A percentile compares a stretch with the other conserved stretches of the same genome.
Evolutionary conservation across 2,113 vertebrate genomes (phyloP).

Genomic region (Coptodon bakossiorum): DNA sequence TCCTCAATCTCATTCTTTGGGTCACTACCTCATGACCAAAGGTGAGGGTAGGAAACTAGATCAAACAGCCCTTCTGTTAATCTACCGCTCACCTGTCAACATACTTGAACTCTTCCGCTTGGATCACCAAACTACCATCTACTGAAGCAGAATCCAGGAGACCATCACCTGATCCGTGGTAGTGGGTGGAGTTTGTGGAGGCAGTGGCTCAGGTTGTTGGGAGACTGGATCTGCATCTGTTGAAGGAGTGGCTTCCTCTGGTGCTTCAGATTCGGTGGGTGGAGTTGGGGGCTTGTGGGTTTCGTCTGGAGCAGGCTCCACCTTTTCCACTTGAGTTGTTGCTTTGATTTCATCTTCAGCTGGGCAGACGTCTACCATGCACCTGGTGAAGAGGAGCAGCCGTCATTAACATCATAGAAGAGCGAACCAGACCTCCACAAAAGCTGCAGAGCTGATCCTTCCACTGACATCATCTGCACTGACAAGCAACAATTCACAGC

Average conservation of each 20-base stretch:
- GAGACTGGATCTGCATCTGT: conserved; percentile 3
- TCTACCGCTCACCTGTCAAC: neutral
- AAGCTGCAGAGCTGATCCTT: neutral
- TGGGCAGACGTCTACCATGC: neutral
- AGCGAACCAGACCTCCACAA: neutral
- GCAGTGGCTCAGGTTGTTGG: conserved; percentile 5
- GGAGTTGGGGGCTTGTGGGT: neutral
- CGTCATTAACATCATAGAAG: neutral
- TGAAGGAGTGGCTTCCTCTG: neutral
- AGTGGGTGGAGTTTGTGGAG: neutral
- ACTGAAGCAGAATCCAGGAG: neutral
- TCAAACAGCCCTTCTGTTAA: neutral
- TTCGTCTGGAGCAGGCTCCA: neutral
- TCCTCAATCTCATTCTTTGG: fast-evolving
- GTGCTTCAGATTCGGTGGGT: neutral
- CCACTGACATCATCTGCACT: neutral
- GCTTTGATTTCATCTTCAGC: neutral
- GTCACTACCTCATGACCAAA: neutral
- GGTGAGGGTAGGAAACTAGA: neutral
- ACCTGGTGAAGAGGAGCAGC: conserved; percentile 1
- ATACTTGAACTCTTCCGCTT: neutral
- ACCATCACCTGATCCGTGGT: conserved; percentile 25
- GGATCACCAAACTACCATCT: neutral
- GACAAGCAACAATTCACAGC: neutral
- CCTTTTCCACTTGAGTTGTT: neutral